phyloP scores from a whole-genome alignment of 2,113 vertebrate species.

The Oncorhynchus keta region DNA sequence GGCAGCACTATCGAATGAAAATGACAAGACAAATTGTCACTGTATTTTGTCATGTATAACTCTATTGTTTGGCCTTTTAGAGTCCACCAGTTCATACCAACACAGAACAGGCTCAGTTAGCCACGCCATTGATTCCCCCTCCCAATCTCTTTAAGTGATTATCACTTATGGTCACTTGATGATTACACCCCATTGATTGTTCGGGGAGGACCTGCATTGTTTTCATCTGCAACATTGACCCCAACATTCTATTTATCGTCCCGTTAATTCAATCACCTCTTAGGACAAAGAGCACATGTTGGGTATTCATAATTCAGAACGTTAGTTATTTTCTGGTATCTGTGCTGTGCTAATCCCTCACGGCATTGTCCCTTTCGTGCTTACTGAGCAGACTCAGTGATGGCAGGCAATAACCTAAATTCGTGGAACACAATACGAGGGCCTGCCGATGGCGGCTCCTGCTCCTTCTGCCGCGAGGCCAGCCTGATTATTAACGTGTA shows the following conservation, averaged over 20 bases:
- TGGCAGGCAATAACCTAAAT: constrained; percentile 6
- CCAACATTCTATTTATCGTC: neutral
- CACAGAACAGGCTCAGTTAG: constrained; percentile 22
- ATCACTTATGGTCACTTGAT: constrained; percentile 34
- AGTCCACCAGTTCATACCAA: too few relatives aligned
- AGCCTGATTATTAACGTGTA: constrained; percentile 33
- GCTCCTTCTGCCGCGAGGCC: neutral
- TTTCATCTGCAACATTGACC: constrained; percentile 19
- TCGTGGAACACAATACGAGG: neutral
- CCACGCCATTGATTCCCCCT: constrained; percentile 46
- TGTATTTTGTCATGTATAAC: neutral
- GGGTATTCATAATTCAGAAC: constrained; percentile 37
- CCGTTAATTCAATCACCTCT: constrained; percentile 23
- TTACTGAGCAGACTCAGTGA: constrained; percentile 17
- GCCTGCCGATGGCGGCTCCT: neutral
- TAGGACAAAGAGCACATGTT: constrained; percentile 2
- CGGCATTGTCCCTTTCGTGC: constrained; percentile 11
- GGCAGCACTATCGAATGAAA: neutral
- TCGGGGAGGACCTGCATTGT: constrained; percentile 19
- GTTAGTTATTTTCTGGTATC: neutral
- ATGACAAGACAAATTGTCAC: neutral
- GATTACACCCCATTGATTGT: constrained; percentile 40
- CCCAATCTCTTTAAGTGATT: constrained; percentile 47
- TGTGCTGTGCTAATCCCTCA: constrained; percentile 12
- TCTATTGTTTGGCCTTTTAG: neutral